A percentile compares a stretch with the other conserved stretches of the same genome.
These are phyloP conservation scores for Idaea biselata DNA, from an alignment of 2,888 invertebrate species.

Conservation along the genomic window DNA sequence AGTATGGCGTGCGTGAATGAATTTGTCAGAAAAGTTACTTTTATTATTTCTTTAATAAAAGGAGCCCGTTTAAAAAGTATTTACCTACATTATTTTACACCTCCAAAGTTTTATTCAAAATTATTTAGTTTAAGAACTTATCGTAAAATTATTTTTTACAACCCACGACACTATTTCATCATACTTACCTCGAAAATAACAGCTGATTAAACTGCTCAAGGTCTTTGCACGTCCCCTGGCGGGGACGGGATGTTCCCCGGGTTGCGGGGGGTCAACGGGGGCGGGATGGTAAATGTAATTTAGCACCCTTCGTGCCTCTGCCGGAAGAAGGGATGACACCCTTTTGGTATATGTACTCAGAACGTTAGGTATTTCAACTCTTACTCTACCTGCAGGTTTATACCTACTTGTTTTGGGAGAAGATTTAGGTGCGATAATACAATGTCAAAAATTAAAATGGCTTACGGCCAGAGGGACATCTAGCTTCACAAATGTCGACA, in stretches of 20 bases:
- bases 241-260: slow-evolving; percentile 31
- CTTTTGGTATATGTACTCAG: slow-evolving; percentile 11
- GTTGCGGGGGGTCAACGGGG: slow-evolving; percentile 25
- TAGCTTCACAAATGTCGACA: no score
- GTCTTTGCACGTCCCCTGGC: slow-evolving; percentile 36
- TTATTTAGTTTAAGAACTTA: no score
- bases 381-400: background rate
- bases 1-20: background rate
- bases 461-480: no score
- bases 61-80: background rate
- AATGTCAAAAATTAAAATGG: no score
- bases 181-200: slow-evolving; percentile 38
- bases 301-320: slow-evolving; percentile 27
- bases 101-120: no score
- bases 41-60: background rate
- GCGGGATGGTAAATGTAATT: slow-evolving; percentile 42
- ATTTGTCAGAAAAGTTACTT: background rate
- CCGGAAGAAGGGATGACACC: slow-evolving; percentile 19
- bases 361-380: background rate
- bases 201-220: slow-evolving; percentile 71
- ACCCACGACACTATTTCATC: background rate
- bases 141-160: slow-evolving; percentile 1
- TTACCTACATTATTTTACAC: no score
- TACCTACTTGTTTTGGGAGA: background rate
- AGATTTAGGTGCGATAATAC: background rate